phyloP scores from a whole-genome alignment of 2,797 vertebrate species.

The Enteromius radiatus region DNA sequence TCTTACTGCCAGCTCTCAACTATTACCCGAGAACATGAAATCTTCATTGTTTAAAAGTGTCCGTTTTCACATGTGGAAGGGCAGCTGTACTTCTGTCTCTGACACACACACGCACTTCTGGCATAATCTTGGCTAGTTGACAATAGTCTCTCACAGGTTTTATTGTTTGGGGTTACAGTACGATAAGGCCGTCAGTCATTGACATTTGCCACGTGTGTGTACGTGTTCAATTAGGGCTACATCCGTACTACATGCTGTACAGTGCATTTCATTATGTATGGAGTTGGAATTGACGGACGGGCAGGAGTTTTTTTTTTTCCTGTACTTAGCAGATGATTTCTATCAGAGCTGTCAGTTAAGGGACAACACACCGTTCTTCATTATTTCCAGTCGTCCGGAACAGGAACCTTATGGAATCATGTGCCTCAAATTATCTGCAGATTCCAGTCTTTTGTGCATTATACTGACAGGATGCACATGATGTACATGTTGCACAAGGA shows the following conservation, averaged over 20 bases:
- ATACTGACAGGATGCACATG: slow-evolving; percentile 32
- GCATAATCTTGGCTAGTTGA: slow-evolving; percentile 40
- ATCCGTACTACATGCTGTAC: slow-evolving; percentile 51
- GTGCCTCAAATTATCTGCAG: slow-evolving; percentile 64
- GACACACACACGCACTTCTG: slow-evolving; percentile 55
- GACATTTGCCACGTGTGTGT: slow-evolving; percentile 36
- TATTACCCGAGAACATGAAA: slow-evolving; percentile 29
- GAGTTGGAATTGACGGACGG: slow-evolving; percentile 41
- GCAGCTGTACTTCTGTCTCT: slow-evolving; percentile 19
- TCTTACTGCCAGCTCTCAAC: not conserved
- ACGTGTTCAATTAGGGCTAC: slow-evolving; percentile 30
- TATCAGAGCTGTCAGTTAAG: slow-evolving; percentile 68
- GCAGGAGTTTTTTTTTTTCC: slow-evolving; percentile 56
- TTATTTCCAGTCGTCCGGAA: slow-evolving; percentile 64
- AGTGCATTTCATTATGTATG: slow-evolving; percentile 64
- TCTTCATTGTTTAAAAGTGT: slow-evolving; percentile 28
- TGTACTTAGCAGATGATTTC: slow-evolving; percentile 69
- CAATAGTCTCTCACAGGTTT: slow-evolving; percentile 34
- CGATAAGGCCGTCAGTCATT: slow-evolving; percentile 35
- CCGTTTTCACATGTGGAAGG: slow-evolving; percentile 8
- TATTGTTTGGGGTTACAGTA: slow-evolving; percentile 55
- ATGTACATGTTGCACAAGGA: slow-evolving; percentile 20
- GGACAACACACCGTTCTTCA: slow-evolving; percentile 63
- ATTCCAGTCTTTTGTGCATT: slow-evolving; percentile 52
- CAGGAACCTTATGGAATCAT: slow-evolving; percentile 62